Base-by-base conservation (phyloP, 2,888 invertebrate genomes). In the Perdita meconis region DNA sequence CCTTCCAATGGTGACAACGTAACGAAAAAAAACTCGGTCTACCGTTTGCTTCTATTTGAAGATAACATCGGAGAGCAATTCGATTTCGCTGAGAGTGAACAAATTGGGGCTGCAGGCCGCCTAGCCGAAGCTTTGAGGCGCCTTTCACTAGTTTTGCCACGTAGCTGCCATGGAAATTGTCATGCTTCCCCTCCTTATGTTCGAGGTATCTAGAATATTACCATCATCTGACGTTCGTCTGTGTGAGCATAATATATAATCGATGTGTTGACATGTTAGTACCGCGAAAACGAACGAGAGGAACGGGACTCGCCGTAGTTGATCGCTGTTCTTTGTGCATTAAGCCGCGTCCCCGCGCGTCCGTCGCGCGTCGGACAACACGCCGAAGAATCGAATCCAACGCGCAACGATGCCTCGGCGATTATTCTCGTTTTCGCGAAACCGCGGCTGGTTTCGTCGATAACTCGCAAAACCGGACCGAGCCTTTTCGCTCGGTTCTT, bases 161-260 rank as follows among this genome's bases (percentile, higher is more conserved):
- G 95, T 93, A 95, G 95, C 93, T 95, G 95, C 94, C 94, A 94
- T 93, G 95, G 95, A 93, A 95, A 95, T 94, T 95, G 93, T 92
- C 95, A 95, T 93, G 94, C 95, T 91, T 94, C 95, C 93, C 95
- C 95, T 91, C 95, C 95, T 92, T 95, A 95, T 94, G 93, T 94
- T 91, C 93, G 95, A 95, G 95, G 95, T 95, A 95, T 93, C 92
- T 92, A 89, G 89, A 90, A 89, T 89, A 90, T 91, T 88, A 90
- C 86, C 89, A 90, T 89, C 90, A 87, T 90, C 89, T 88, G 89
- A 89, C 90, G 90, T 90, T 90, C 89, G 87, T 91, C 87, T 91
- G 88, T 91, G 91, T 91, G 89, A 90, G 88, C 90, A 85, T 90
- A 86, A 82, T 85, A 85, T 90, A 86, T n/a, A n/a, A 83, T 86